These are phyloP conservation scores for Ophioderma brevispina DNA, from an alignment of 35 echinoderm and acorn worm genomes.

Conservation along the genomic window DNA sequence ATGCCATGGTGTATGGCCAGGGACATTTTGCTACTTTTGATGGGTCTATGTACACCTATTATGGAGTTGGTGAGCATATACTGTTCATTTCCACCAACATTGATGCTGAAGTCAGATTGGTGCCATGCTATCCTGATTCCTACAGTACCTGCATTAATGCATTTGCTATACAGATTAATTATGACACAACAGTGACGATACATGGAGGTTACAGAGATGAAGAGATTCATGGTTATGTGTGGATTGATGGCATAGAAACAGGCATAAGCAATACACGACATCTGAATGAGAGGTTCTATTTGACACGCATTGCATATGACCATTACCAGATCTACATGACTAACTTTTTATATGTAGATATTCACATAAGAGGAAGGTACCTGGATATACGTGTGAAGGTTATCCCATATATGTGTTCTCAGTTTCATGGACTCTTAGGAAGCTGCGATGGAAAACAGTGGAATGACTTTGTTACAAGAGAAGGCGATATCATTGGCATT, in stretches of 20 bases:
- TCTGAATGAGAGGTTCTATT: constrained; percentile 6
- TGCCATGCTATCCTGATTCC: constrained; percentile 42
- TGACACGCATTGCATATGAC: constrained; percentile 42
- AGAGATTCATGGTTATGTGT: constrained; percentile 45
- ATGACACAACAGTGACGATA: constrained; percentile 35
- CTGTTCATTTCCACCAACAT: constrained; percentile 33
- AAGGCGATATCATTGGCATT: constrained; percentile 33
- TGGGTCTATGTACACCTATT: constrained; percentile 72
- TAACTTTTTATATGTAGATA: constrained; percentile 26
- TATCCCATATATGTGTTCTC: constrained; percentile 10
- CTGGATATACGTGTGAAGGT: constrained; percentile 43
- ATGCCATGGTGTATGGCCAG: constrained; percentile 57
- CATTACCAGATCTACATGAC: constrained; percentile 51
- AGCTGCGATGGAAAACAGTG: constrained; percentile 54
- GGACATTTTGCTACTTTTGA: constrained; percentile 90
- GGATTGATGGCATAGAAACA: constrained; percentile 47
- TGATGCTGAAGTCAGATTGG: constrained; percentile 56
- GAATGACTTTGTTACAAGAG: constrained; percentile 63
- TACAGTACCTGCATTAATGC: constrained; percentile 77
- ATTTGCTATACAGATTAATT: constrained; percentile 29
- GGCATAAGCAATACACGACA: neutral
- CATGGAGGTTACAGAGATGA: constrained; percentile 79
- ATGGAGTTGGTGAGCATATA: constrained; percentile 63
- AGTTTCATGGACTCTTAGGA: constrained; percentile 57
- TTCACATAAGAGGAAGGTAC: constrained; percentile 65